Evolutionary conservation across 2,113 vertebrate species (phyloP).

Genomic region (Halcyon senegalensis): DNA sequence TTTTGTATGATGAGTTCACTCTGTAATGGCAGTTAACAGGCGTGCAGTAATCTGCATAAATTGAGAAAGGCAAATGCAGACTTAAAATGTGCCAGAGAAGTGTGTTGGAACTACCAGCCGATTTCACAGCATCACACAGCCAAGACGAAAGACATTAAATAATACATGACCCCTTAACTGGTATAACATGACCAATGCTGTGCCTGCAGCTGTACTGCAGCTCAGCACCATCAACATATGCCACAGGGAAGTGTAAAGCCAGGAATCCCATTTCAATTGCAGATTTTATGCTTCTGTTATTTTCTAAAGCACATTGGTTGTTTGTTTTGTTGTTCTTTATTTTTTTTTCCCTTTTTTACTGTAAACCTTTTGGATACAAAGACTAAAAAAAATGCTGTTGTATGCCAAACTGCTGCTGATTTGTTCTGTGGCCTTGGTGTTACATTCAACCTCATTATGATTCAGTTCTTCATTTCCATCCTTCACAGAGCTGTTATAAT

Average conservation of each 20-base stretch:
- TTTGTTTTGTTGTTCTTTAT: background rate
- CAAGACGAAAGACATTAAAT: background rate
- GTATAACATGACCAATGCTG: background rate
- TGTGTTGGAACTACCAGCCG: background rate
- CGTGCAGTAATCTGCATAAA: background rate
- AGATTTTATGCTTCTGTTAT: constrained; percentile 7
- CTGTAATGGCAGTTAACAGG: background rate
- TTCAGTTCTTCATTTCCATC: background rate
- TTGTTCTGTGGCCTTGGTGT: background rate
- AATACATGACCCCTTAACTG: background rate
- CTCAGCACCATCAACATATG: background rate
- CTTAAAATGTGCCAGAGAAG: background rate
- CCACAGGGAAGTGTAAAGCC: background rate
- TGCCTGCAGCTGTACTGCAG: background rate
- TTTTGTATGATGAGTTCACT: background rate
- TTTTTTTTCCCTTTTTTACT: background rate
- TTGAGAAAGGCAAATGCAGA: background rate
- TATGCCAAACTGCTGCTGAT: background rate
- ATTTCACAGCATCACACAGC: background rate
- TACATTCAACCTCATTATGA: background rate
- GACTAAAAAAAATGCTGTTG: background rate
- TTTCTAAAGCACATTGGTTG: background rate
- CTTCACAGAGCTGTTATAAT: background rate
- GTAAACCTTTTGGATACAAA: background rate
- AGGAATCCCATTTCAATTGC: background rate